Conservation (phyloP, 2,113 vertebrate species). For the Brachyhypopomus gauderio region DNA sequence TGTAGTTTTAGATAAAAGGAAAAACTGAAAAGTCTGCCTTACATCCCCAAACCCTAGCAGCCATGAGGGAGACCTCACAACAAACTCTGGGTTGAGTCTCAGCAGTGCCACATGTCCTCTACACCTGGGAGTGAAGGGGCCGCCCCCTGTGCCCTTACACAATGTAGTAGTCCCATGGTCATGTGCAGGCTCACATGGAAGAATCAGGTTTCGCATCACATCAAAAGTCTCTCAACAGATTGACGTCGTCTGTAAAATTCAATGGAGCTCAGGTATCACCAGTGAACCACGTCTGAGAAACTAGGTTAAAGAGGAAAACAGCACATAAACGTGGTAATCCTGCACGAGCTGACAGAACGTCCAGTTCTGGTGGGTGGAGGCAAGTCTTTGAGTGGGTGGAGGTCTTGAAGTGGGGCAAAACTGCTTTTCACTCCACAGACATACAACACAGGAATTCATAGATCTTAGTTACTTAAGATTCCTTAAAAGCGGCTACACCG, state of each 20-base stretch:
- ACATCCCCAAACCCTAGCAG: not conserved
- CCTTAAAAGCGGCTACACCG: too few species aligned
- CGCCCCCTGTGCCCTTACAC: not conserved
- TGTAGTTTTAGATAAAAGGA: too few species aligned
- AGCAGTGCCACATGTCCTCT: not conserved
- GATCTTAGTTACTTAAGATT: too few species aligned
- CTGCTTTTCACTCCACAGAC: not conserved
- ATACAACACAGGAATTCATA: not conserved
- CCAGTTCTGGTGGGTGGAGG: not conserved
- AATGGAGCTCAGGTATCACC: constrained; percentile 36
- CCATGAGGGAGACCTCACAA: not conserved
- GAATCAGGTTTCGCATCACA: constrained; percentile 25
- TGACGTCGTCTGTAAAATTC: constrained; percentile 28
- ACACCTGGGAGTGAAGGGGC: not conserved
- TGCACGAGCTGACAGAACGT: not conserved
- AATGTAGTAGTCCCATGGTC: not conserved
- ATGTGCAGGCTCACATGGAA: not conserved
- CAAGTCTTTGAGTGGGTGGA: not conserved
- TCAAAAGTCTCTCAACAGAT: constrained; percentile 14
- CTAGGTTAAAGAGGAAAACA: not conserved
- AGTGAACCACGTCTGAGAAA: constrained; percentile 1
- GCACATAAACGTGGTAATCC: not conserved
- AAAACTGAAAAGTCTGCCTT: too few species aligned
- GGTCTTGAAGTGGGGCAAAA: not conserved
- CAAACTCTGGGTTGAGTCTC: not conserved